Percentiles rank a stretch among this genome's conserved stretches.
These are phyloP conservation scores for Oegoconia quadripuncta DNA, from an alignment of 2,888 invertebrate genomes.

Conservation along the genomic window DNA sequence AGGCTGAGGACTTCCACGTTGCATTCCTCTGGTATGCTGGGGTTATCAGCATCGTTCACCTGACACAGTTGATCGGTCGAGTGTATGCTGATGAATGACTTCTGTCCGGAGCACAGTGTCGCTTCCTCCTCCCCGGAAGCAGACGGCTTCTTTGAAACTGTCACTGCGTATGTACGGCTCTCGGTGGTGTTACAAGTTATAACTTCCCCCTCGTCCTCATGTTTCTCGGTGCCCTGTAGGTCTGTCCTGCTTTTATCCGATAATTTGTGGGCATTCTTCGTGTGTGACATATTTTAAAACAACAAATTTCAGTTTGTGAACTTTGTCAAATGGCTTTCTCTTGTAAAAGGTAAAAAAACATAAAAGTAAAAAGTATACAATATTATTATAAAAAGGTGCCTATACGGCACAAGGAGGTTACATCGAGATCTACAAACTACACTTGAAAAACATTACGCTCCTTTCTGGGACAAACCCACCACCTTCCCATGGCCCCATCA, in stretches of 20 bases:
- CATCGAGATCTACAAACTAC: no score
- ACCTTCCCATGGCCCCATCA: no score
- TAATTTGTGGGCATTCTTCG: constrained; percentile 67
- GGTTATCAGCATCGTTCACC: constrained; percentile 46
- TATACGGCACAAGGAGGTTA: no score
- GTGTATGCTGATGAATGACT: constrained; percentile 72
- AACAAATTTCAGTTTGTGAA: constrained; percentile 71
- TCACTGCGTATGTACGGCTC: constrained; percentile 66
- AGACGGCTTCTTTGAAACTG: constrained; percentile 62
- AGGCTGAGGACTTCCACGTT: constrained; percentile 67
- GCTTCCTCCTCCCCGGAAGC: constrained; percentile 40
- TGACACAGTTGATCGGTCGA: constrained; percentile 70
- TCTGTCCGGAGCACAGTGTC: constrained; percentile 50
- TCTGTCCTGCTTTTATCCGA: constrained; percentile 58
- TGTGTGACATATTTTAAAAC: constrained; percentile 71
- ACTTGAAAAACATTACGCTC: no score
- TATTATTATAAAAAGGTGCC: no score
- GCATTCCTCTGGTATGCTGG: constrained; percentile 55
- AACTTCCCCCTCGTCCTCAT: constrained; percentile 52
- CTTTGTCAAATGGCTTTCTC: constrained; percentile 69
- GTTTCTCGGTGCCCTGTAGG: constrained; percentile 36
- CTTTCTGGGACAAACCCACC: no score
- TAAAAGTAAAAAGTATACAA: no score
- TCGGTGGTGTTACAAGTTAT: constrained; percentile 46
- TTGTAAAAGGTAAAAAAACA: no score